These are phyloP conservation scores for Anastrepha ludens DNA, from an alignment of 1,140 invertebrate species.

Conservation along the genomic window DNA sequence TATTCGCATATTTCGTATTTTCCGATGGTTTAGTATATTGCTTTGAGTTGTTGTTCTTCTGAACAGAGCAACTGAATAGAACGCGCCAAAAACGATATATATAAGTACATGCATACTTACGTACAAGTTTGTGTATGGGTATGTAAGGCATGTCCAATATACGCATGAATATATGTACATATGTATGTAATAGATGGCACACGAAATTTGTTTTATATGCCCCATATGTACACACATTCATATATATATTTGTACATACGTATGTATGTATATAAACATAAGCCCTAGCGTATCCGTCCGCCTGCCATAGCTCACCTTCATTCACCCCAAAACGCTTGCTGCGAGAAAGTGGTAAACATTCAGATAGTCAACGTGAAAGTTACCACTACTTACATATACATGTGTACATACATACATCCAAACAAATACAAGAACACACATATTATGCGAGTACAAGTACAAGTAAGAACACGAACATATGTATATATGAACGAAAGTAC, in stretches of 20 bases:
- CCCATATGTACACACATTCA: not conserved
- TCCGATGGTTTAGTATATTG: not conserved
- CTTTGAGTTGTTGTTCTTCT: not conserved
- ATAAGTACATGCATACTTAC: not conserved
- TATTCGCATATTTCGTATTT: slow-evolving; percentile 23
- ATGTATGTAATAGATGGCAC: too few relatives aligned
- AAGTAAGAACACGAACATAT: too few relatives aligned
- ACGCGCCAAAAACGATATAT: slow-evolving; percentile 30
- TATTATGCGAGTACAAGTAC: not conserved
- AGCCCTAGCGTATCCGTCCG: not conserved
- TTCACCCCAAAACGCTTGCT: not conserved
- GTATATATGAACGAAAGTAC: too few relatives aligned
- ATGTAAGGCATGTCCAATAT: too few relatives aligned
- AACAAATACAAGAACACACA: not conserved
- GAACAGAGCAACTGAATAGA: not conserved
- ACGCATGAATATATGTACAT: too few relatives aligned
- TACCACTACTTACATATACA: slow-evolving; percentile 6
- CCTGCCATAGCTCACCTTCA: not conserved
- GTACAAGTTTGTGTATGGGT: not conserved
- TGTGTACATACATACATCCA: not conserved
- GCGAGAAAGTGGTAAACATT: slow-evolving; percentile 46
- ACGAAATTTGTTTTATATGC: too few relatives aligned
- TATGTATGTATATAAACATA: not conserved
- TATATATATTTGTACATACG: not conserved
- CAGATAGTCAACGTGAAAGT: slow-evolving; percentile 12